Base-by-base conservation (phyloP, 2,797 vertebrate species). In the Sebastes nivosus region DNA sequence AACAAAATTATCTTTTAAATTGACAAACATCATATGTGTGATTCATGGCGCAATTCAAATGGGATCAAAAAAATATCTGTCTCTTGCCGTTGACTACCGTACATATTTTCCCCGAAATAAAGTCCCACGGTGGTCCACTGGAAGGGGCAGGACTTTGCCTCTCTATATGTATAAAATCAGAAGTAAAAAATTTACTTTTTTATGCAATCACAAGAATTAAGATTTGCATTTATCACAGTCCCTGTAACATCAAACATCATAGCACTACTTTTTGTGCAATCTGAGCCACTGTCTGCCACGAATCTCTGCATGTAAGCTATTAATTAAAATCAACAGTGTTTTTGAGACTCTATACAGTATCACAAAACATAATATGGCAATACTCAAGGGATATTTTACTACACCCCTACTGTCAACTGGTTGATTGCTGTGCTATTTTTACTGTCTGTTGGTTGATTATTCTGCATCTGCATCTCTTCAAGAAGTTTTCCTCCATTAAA, bases 371-470 rank as follows among this genome's bases (percentile, higher is more conserved):
- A 50, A n/a, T 9, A 52, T 52, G 46, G 46, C 18, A 20, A 52
- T 52, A 52, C 46, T n/a, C 42, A 50, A n/a, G 46, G 20, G 46
- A 20, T 52, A 52, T 52, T 52, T 52, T 9, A 52, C 20, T n/a
- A 9, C 46, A 52, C 46, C 18, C 46, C 18, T 52, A 52, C 0
- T 68, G 30, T 36, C 20, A 32, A 64, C 22, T 18, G 63, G 59
- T 79, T 59, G 68, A 78, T 77, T 36, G 13, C 60, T 69, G 14
- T 32, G 34, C 29, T 67, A n/a, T 34, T 72, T 72, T 42, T 58
- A 27, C 30, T 57, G 7, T 50, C 50, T 69, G 52, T 30, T 54
- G 38, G 20, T 55, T 77, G 72, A 80, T 77, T 74, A 71, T 71
- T 73, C 46, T 27, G 46, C 64, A 61, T 68, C 50, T 69, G 16